Evolutionary conservation across 2,797 vertebrate species (phyloP).

Genomic region (Eremophila alpestris): DNA sequence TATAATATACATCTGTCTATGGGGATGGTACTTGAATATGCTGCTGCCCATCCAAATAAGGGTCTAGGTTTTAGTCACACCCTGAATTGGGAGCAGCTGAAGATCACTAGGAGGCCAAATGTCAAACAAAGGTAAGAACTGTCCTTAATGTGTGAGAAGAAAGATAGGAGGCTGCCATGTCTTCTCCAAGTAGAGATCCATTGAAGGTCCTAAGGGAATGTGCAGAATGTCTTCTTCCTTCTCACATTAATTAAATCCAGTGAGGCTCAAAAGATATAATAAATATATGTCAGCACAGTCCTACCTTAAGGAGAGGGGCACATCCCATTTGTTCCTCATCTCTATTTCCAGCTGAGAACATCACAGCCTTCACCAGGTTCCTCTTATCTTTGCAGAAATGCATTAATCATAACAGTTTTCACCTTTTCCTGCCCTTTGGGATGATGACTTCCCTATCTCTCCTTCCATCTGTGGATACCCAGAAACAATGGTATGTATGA

Average conservation of each 20-base stretch:
- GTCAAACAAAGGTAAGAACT: background rate
- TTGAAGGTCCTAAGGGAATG: background rate
- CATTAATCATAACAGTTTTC: background rate
- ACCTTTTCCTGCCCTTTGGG: background rate
- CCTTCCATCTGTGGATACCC: background rate
- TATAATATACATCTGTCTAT: background rate
- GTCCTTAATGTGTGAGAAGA: background rate
- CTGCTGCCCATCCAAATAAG: background rate
- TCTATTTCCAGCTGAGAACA: background rate
- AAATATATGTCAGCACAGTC: background rate
- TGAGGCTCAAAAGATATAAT: background rate
- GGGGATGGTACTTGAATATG: background rate
- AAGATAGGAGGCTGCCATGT: background rate
- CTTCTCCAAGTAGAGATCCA: background rate
- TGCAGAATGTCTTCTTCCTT: background rate
- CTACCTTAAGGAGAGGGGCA: background rate
- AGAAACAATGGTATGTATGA: background rate
- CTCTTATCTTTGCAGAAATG: background rate
- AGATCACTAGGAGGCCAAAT: background rate
- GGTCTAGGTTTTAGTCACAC: background rate
- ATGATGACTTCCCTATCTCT: background rate
- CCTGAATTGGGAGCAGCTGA: background rate
- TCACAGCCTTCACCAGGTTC: background rate
- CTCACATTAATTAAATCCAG: background rate
- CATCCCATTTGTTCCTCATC: background rate